Evolutionary conservation across 2,797 vertebrate genomes (phyloP), one percentile per base, ranked within the genome.

Genomic region (Manis javanica): DNA sequence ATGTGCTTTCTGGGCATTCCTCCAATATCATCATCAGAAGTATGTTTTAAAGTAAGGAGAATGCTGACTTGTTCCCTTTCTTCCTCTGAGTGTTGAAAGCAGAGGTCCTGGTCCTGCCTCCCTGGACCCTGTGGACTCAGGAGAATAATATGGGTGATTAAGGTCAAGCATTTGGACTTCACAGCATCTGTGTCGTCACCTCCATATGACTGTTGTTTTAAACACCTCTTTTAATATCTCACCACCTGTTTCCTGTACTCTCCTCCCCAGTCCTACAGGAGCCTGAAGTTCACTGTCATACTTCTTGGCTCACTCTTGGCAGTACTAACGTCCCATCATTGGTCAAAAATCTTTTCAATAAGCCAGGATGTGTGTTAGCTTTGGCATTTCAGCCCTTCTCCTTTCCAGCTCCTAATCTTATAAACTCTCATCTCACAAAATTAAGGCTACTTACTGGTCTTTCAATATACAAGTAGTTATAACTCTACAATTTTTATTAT

Each of bases 31-130:
- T 57, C 21, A 82, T 2, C 16, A 79, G 16, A 96, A 74, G 55
- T 49, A 18, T 61, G 51, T 87, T 86, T 86, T 59, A 83, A 84
- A n/a, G 24, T 85, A 69, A 85, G 23, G 39, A 66, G 15, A 92
- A 61, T 68, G 26, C 16, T 63, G 23, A 39, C 21, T 23, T 51
- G 2, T 16, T 64, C 42, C 24, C 13, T 53, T 86, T 84, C 4
- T 24, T 90, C 46, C 37, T 75, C 72, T 61, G 34, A 78, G 23
- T 46, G 1, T 55, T n/a, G 34, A 46, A 85, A 59, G 19, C 53
- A 19, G 1, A 11, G 23, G 2, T 69, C 26, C 23, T 55, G 10
- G 7, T 42, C 26, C 16, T 72, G 7, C n/a, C 7, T 68, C 10
- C 7, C 6, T 11, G 19, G 11, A 69, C 42, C 7, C 37, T 31